Evolutionary conservation across 2,888 invertebrate genomes (phyloP).

Genomic region (Mesorhabditis sp.): DNA sequence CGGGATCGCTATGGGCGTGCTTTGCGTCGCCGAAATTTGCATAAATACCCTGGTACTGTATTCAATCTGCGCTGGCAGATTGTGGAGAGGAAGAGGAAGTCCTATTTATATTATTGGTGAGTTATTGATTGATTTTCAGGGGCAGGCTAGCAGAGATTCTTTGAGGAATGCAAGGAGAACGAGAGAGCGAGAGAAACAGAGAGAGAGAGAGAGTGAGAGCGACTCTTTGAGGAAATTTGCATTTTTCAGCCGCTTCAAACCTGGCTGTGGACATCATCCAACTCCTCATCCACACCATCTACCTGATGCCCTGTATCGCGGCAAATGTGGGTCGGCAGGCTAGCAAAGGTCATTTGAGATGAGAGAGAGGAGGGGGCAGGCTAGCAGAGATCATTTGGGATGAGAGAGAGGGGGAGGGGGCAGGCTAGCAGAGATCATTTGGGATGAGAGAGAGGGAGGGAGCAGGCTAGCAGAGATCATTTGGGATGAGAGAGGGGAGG

Average conservation of each 20-base stretch:
- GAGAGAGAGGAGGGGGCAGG: too few species aligned
- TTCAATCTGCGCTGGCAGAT: neutral
- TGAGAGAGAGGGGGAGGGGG: too few species aligned
- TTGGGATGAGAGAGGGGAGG: too few species aligned
- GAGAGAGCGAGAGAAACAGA: neutral
- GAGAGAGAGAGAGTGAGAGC: neutral
- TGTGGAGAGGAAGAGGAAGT: neutral
- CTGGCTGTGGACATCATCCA: constrained; percentile 2
- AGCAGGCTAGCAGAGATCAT: too few species aligned
- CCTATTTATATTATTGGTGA: constrained; percentile 5
- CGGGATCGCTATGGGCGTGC: neutral
- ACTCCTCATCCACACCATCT: neutral
- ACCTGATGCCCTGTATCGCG: constrained; percentile 4
- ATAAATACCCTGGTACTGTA: neutral
- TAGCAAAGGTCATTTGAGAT: too few species aligned
- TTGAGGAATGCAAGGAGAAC: too few species aligned
- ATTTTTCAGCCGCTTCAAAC: constrained; percentile 4
- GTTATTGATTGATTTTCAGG: neutral
- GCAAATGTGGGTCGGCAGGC: neutral
- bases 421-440: too few species aligned
- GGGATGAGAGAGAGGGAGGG: too few species aligned
- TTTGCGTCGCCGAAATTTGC: constrained; percentile 1
- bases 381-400: too few species aligned
- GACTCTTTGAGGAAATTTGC: neutral
- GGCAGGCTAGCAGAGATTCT: too few species aligned